Conservation (phyloP, 1,140 invertebrate genomes). For the Zelostemma sp. region DNA sequence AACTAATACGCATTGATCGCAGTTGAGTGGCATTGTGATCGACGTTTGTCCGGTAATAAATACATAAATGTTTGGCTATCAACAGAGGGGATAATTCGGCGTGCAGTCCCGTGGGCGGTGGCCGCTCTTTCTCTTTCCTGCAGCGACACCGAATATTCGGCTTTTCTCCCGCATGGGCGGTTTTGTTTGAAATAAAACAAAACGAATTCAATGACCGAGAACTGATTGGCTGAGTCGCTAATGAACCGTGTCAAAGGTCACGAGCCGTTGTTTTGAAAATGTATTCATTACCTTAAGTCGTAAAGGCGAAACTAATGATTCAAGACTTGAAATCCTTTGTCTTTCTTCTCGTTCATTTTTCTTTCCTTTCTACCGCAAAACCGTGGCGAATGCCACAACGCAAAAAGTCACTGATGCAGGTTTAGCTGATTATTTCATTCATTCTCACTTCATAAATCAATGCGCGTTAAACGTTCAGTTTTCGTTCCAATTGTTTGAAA, state of each 20-base stretch:
- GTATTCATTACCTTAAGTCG: not conserved
- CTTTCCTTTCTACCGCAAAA: slow-evolving; percentile 1
- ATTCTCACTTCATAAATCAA: not conserved
- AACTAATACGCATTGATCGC: slow-evolving; percentile 43
- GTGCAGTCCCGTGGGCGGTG: slow-evolving; percentile 45
- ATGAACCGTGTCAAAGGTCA: not conserved
- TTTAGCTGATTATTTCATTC: not conserved
- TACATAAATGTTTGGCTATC: slow-evolving; percentile 57
- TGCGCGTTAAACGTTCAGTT: not conserved
- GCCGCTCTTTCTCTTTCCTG: slow-evolving; percentile 9
- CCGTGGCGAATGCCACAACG: not conserved
- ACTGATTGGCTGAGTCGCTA: not conserved
- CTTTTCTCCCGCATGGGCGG: not conserved
- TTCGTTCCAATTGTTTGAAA: not conserved
- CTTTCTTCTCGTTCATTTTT: not conserved
- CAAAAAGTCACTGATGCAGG: not conserved
- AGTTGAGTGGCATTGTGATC: slow-evolving; percentile 39
- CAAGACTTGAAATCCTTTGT: not conserved
- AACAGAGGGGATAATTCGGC: slow-evolving; percentile 52
- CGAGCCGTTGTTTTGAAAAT: not conserved
- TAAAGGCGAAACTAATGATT: slow-evolving; percentile 1
- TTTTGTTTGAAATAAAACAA: not conserved
- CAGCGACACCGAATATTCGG: no score
- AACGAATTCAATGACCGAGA: not conserved
- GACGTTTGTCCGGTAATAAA: slow-evolving; percentile 56